Conservation (phyloP, 1,140 invertebrate species). For the Sycophaga agraensis region DNA sequence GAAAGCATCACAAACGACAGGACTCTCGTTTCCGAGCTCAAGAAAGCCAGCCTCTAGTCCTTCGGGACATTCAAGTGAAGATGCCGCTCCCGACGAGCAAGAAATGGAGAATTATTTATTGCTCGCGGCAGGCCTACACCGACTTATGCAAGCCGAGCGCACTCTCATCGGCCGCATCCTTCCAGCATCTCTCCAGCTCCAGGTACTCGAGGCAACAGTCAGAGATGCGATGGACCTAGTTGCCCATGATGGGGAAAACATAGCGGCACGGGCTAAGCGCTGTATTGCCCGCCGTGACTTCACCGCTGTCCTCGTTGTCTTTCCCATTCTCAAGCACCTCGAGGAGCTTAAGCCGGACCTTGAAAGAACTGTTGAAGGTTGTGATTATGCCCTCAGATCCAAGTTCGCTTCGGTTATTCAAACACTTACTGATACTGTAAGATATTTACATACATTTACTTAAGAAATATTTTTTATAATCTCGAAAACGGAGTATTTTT, state of each 20-base stretch:
- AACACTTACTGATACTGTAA: constrained; percentile 74
- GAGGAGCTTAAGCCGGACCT: constrained; percentile 80
- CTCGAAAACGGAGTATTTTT: too few species aligned
- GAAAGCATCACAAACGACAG: constrained; percentile 76
- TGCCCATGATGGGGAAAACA: constrained; percentile 81
- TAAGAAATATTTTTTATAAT: neutral
- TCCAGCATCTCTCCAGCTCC: constrained; percentile 74
- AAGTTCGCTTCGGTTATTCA: constrained; percentile 75
- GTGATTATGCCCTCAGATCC: constrained; percentile 68
- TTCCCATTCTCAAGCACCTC: constrained; percentile 84
- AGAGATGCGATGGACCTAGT: constrained; percentile 82
- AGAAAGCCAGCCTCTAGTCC: constrained; percentile 48
- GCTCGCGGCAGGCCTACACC: constrained; percentile 82
- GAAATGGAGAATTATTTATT: constrained; percentile 87
- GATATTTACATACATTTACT: too few species aligned
- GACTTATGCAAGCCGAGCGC: constrained; percentile 85
- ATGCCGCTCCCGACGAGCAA: constrained; percentile 67
- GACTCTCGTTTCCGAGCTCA: constrained; percentile 47
- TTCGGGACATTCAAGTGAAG: constrained; percentile 42
- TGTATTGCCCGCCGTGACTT: constrained; percentile 81
- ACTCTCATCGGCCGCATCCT: constrained; percentile 82
- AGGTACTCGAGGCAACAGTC: constrained; percentile 83
- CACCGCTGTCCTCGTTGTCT: constrained; percentile 78
- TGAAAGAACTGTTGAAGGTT: constrained; percentile 75
- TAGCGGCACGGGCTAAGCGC: constrained; percentile 75